Percentiles rank a stretch among this genome's conserved stretches.
These are phyloP conservation scores for Ellobium chinense DNA, from an alignment of 2,888 invertebrate genomes.

Conservation along the genomic window DNA sequence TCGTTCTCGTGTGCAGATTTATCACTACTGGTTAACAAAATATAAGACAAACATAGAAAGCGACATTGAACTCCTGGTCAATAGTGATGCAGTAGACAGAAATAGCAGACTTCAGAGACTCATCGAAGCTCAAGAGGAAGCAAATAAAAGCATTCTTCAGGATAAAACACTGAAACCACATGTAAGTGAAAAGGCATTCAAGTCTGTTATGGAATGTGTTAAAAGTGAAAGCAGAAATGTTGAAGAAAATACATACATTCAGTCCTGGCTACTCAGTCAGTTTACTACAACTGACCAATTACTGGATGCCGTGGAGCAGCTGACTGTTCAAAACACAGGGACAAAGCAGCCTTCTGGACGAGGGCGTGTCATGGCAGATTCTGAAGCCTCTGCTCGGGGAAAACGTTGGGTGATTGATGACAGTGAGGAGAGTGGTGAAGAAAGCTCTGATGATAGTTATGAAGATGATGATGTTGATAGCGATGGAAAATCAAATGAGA, in stretches of 20 bases:
- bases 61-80: background rate
- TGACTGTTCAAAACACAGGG: background rate
- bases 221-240: conserved; percentile 3
- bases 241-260: background rate
- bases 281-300: conserved; percentile 32
- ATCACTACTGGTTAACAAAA: conserved; percentile 20
- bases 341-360: background rate
- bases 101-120: background rate
- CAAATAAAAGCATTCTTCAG: conserved; percentile 34
- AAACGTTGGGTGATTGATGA: conserved; percentile 39
- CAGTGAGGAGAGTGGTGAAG: background rate
- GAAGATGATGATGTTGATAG: conserved; percentile 12
- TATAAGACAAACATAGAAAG: conserved; percentile 11
- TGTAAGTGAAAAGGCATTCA: conserved; percentile 38
- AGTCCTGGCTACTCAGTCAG: conserved; percentile 26
- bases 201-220: conserved; percentile 19
- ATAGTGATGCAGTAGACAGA: background rate
- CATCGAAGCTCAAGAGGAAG: background rate
- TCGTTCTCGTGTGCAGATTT: conserved; percentile 26
- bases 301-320: conserved; percentile 36
- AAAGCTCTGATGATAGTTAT: background rate
- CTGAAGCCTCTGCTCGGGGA: background rate
- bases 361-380: background rate
- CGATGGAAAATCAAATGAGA: background rate
- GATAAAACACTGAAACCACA: conserved; percentile 42